These are phyloP conservation scores for Lacerta bilineata DNA, from an alignment of 2,797 vertebrate species.

Conservation along the genomic window DNA sequence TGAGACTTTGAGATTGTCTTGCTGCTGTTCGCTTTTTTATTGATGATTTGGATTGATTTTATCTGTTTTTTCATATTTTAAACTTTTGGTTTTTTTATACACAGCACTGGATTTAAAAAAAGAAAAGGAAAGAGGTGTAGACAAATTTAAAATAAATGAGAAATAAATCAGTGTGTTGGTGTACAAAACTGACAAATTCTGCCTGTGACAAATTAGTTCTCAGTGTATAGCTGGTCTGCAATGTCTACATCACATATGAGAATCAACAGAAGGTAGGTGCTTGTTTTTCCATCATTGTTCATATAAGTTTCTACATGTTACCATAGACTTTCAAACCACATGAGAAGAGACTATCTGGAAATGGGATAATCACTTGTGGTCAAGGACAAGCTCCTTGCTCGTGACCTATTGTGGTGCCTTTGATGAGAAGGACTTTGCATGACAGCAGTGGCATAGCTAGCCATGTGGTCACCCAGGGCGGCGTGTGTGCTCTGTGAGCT, in stretches of 20 bases:
- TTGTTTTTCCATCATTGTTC: background rate
- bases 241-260: background rate
- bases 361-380: background rate
- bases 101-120: background rate
- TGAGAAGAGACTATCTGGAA: background rate
- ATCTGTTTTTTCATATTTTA: background rate
- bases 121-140: background rate
- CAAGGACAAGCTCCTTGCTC: background rate
- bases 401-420: background rate
- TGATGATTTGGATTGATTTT: background rate
- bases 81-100: background rate
- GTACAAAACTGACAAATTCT: background rate
- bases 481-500: too few relatives aligned
- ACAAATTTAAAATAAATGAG: background rate
- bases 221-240: background rate
- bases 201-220: background rate
- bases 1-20: background rate
- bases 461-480: too few relatives aligned
- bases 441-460: too few relatives aligned
- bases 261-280: background rate
- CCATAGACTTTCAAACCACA: background rate
- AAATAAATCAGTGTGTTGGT: background rate
- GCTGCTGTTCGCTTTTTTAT: background rate
- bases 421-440: background rate
- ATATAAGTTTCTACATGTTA: background rate